Conservation (phyloP, 2,888 invertebrate genomes). For the Cantharis rufa region DNA sequence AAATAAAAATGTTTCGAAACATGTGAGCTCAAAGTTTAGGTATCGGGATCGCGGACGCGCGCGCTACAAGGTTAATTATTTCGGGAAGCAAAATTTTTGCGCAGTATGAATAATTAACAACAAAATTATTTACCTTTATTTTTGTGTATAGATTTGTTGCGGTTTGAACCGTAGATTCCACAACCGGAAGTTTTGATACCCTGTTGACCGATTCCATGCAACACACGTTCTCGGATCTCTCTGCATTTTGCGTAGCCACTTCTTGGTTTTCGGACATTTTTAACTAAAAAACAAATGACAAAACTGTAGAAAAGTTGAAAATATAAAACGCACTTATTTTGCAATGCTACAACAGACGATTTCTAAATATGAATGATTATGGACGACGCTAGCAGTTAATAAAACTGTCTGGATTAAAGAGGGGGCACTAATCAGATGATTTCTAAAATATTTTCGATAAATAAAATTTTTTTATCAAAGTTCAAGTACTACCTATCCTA, state of each 20-base stretch:
- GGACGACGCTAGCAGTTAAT: background rate
- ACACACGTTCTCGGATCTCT: background rate
- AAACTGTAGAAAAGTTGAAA: background rate
- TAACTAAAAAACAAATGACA: slow-evolving; percentile 24
- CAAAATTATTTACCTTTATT: slow-evolving; percentile 58
- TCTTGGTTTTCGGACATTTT: slow-evolving; percentile 33
- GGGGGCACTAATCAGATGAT: background rate
- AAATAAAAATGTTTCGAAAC: background rate
- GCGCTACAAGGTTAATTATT: background rate
- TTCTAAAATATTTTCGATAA: background rate
- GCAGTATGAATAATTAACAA: background rate
- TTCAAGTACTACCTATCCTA: background rate
- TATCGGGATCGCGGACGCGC: background rate
- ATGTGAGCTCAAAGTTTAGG: background rate
- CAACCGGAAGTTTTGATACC: slow-evolving; percentile 61
- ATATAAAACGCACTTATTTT: background rate
- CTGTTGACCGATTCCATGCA: slow-evolving; percentile 61
- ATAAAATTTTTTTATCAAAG: background rate
- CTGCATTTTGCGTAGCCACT: background rate
- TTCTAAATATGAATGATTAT: background rate
- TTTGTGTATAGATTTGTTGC: slow-evolving; percentile 62
- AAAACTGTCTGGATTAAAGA: background rate
- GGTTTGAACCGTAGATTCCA: slow-evolving; percentile 62
- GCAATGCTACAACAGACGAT: background rate
- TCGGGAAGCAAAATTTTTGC: background rate